A percentile compares a stretch with the other conserved stretches of the same genome.
phyloP scores from a whole-genome alignment of 2,113 vertebrate genomes.

The Echinops telfairi region DNA sequence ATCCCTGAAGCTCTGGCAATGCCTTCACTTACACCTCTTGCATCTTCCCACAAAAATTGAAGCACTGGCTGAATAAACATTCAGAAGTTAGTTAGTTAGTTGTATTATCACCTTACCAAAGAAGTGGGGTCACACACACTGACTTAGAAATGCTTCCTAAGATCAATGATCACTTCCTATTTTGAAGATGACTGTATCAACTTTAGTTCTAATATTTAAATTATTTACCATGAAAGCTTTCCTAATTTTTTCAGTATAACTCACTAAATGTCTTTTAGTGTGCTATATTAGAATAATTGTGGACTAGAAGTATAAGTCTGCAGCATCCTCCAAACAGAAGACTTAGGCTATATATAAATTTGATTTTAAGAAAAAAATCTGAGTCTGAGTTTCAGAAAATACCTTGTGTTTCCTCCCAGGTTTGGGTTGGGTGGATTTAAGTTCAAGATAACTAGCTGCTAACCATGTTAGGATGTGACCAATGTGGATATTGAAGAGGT shows the following conservation, averaged over 20 bases:
- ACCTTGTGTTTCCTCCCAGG: not conserved
- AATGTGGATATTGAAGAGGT: not conserved
- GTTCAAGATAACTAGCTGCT: not conserved
- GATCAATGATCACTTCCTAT: not conserved
- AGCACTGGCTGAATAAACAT: slow-evolving; percentile 74
- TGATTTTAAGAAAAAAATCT: slow-evolving; percentile 18
- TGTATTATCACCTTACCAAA: slow-evolving; percentile 45
- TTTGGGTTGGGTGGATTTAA: not conserved
- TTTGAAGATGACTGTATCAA: slow-evolving; percentile 63
- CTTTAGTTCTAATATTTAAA: slow-evolving; percentile 9
- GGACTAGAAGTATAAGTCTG: slow-evolving; percentile 4
- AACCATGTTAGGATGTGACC: not conserved
- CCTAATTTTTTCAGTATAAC: slow-evolving; percentile 59
- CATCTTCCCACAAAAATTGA: slow-evolving; percentile 60
- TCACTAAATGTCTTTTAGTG: slow-evolving; percentile 31
- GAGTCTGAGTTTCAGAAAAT: slow-evolving; percentile 29
- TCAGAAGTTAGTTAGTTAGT: slow-evolving; percentile 64
- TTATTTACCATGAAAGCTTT: slow-evolving; percentile 56
- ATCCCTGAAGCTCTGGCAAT: not conserved
- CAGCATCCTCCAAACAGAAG: slow-evolving; percentile 37
- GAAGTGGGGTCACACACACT: slow-evolving; percentile 15
- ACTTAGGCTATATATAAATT: not conserved
- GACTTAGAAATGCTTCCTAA: slow-evolving; percentile 50
- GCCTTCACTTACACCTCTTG: slow-evolving; percentile 11
- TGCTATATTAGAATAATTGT: slow-evolving; percentile 24